Percentiles rank a stretch among this genome's conserved stretches.
These are phyloP conservation scores for Phoebastria nigripes DNA, from an alignment of 2,797 vertebrate genomes.

Conservation along the genomic window DNA sequence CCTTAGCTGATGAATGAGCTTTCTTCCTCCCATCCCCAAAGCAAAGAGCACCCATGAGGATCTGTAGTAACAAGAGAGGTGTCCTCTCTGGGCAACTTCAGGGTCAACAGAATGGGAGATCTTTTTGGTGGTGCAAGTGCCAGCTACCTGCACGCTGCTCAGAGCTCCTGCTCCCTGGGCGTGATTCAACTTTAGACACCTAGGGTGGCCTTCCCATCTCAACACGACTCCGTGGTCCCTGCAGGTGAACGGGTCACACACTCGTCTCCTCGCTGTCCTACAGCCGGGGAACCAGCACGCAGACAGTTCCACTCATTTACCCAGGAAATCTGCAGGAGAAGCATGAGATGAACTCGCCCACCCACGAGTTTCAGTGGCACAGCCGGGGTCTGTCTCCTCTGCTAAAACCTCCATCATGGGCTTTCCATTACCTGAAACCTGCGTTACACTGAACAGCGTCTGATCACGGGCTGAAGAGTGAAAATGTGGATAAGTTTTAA, in stretches of 20 bases:
- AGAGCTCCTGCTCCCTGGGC: neutral
- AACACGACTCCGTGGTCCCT: accelerated
- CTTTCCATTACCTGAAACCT: neutral
- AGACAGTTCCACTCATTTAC: neutral
- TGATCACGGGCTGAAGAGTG: neutral
- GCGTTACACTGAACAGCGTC: accelerated
- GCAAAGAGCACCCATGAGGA: neutral
- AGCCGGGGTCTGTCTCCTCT: neutral
- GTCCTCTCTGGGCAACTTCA: neutral
- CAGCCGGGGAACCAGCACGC: neutral
- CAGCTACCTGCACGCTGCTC: neutral
- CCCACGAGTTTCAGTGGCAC: neutral
- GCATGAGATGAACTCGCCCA: neutral
- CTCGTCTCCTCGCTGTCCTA: accelerated
- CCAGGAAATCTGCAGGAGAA: neutral
- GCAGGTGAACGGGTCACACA: neutral
- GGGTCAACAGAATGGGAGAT: neutral
- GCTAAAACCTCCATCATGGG: neutral
- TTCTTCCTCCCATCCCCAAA: neutral
- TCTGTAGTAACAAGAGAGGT: neutral
- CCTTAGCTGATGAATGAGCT: neutral
- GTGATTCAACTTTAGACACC: neutral
- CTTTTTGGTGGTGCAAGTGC: neutral
- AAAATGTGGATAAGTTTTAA: neutral
- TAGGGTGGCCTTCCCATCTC: neutral